Percentiles rank a stretch among this genome's conserved stretches.
Conservation (phyloP, 1,140 invertebrate species). For the Apis cerana region DNA sequence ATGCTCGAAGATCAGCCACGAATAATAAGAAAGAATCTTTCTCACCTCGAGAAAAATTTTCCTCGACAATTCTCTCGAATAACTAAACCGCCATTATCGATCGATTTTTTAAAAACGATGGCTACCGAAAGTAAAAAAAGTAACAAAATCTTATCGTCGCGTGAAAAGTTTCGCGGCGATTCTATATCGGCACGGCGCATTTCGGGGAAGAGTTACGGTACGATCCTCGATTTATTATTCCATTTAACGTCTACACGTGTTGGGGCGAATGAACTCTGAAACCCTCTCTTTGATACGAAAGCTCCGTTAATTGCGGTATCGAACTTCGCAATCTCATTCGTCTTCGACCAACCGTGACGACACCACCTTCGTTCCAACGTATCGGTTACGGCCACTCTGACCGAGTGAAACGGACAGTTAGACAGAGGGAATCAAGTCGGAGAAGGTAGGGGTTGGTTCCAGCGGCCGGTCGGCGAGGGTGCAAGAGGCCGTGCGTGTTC, state of each 20-base stretch:
- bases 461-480: background rate
- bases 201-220: background rate
- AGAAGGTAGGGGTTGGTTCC: slow-evolving; percentile 23
- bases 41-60: too few relatives aligned
- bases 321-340: slow-evolving; percentile 62
- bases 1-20: too few relatives aligned
- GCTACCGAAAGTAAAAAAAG: too few relatives aligned
- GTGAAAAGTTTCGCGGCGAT: background rate
- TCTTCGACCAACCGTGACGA: slow-evolving; percentile 61
- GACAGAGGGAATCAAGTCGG: slow-evolving; percentile 20
- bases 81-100: too few relatives aligned
- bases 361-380: slow-evolving; percentile 57
- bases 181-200: background rate
- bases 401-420: slow-evolving; percentile 64
- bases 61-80: too few relatives aligned
- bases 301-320: slow-evolving; percentile 64
- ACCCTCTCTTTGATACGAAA: slow-evolving; percentile 25
- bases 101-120: too few relatives aligned
- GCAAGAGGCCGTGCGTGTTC: slow-evolving; percentile 42
- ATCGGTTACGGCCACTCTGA: slow-evolving; percentile 53
- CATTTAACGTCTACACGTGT: slow-evolving; percentile 54
- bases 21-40: too few relatives aligned
- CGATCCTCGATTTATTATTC: slow-evolving; percentile 40
- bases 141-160: background rate
- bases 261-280: slow-evolving; percentile 17